Percentiles rank a stretch among this genome's conserved stretches.
Conservation (phyloP, 2,113 vertebrate species). For the Melanotaenia duboulayi region DNA sequence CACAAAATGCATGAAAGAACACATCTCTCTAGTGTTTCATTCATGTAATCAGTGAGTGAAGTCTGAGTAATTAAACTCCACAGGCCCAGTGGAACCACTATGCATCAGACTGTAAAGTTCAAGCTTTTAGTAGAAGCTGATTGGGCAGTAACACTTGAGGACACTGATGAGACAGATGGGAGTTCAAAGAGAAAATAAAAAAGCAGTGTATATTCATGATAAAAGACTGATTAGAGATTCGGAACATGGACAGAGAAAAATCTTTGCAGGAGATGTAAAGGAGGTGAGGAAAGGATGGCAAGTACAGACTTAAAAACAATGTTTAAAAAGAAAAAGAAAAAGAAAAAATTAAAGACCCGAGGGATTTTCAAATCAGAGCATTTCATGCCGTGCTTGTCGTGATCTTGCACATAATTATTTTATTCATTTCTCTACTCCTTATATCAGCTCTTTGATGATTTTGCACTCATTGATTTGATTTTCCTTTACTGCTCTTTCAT, state of each 20-base stretch:
- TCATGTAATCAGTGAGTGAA: conserved; percentile 9
- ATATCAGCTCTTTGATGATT: conserved; percentile 13
- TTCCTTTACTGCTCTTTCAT: background rate
- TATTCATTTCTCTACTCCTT: conserved; percentile 21
- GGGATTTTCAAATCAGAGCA: conserved; percentile 2
- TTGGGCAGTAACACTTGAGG: background rate
- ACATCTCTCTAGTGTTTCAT: background rate
- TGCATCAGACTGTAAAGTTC: background rate
- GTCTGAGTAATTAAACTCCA: background rate
- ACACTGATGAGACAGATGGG: background rate
- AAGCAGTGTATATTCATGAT: conserved; percentile 1
- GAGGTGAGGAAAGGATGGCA: conserved; percentile 16
- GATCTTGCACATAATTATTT: conserved; percentile 21
- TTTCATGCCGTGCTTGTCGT: background rate
- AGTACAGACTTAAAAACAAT: conserved; percentile 1
- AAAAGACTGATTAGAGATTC: background rate
- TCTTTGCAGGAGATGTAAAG: background rate
- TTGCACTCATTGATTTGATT: conserved; percentile 1
- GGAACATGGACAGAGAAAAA: background rate
- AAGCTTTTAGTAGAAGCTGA: background rate
- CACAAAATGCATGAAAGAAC: background rate
- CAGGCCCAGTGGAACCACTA: background rate
- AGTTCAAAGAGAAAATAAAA: conserved; percentile 11
- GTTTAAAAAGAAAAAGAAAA: background rate
- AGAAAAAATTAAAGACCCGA: background rate